These are phyloP conservation scores for Drosophila phalerata DNA, from an alignment of 2,888 invertebrate species.

Conservation along the genomic window DNA sequence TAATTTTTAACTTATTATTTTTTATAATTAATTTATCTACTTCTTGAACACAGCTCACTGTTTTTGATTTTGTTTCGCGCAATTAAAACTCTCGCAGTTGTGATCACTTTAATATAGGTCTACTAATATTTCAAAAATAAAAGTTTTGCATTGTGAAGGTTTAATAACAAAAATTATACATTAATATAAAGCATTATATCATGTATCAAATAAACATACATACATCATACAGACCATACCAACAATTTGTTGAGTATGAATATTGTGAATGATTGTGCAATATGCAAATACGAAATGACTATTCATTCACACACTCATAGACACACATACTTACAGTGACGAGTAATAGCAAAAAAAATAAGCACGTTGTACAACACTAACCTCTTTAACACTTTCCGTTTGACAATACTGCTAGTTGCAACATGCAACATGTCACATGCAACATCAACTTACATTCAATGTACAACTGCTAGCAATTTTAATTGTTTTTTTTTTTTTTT, in stretches of 20 bases:
- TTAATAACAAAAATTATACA: slow-evolving; percentile 1
- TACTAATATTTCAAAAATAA: neutral
- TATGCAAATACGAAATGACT: neutral
- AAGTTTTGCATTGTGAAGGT: neutral
- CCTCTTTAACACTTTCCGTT: slow-evolving; percentile 43
- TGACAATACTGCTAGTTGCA: slow-evolving; percentile 46
- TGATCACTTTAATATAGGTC: neutral
- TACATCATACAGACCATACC: neutral
- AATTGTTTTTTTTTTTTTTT: slow-evolving; percentile 17
- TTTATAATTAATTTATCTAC: too few relatives aligned
- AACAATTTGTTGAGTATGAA: neutral
- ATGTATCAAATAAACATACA: neutral
- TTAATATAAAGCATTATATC: neutral
- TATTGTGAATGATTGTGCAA: neutral
- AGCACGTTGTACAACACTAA: slow-evolving; percentile 1
- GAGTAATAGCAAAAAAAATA: neutral
- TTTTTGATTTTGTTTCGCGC: neutral
- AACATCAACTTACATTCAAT: slow-evolving; percentile 43
- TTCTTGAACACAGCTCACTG: too few relatives aligned
- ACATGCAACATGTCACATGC: slow-evolving; percentile 10
- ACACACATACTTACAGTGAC: neutral
- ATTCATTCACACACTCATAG: neutral
- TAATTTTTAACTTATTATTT: too few relatives aligned
- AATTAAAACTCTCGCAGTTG: neutral
- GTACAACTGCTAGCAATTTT: slow-evolving; percentile 20